phyloP scores from a whole-genome alignment of 2,888 invertebrate genomes.

The Drosophila mercatorum region DNA sequence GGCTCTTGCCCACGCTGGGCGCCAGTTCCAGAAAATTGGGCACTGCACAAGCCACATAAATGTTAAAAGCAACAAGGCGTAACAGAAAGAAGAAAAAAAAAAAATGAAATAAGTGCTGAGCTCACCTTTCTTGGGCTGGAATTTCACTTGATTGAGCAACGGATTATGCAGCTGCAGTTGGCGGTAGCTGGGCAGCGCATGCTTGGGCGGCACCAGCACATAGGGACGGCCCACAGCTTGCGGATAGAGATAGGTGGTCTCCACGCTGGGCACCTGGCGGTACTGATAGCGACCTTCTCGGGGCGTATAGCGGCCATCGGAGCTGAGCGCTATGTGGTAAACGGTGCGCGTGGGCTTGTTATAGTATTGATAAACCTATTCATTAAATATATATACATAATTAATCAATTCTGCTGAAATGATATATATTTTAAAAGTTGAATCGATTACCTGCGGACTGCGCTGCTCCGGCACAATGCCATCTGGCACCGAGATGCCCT shows the following conservation, averaged over 20 bases:
- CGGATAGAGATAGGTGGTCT: conserved; percentile 87
- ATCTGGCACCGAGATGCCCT: conserved; percentile 87
- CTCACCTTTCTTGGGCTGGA: conserved; percentile 82
- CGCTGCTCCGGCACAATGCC: conserved; percentile 86
- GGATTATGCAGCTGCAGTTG: conserved; percentile 81
- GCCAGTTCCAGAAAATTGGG: conserved; percentile 72
- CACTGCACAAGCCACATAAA: conserved; percentile 46
- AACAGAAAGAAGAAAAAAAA: conserved; percentile 2
- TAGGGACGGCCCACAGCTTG: conserved; percentile 80
- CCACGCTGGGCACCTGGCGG: conserved; percentile 85
- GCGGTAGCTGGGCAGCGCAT: conserved; percentile 78
- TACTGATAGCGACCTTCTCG: conserved; percentile 85
- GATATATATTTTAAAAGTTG: neutral
- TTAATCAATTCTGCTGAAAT: neutral
- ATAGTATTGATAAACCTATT: conserved; percentile 83
- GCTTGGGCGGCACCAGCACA: conserved; percentile 63
- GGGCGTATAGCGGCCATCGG: conserved; percentile 86
- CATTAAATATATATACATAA: neutral
- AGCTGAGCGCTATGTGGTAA: conserved; percentile 85
- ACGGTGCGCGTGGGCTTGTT: conserved; percentile 81
- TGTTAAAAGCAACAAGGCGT: conserved; percentile 29
- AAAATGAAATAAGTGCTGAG: neutral
- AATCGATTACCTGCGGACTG: conserved; percentile 81
- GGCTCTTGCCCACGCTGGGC: conserved; percentile 64
- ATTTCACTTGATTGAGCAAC: conserved; percentile 80